Conservation (phyloP, 1,140 invertebrate species). For the Neodiprion fabricii region DNA sequence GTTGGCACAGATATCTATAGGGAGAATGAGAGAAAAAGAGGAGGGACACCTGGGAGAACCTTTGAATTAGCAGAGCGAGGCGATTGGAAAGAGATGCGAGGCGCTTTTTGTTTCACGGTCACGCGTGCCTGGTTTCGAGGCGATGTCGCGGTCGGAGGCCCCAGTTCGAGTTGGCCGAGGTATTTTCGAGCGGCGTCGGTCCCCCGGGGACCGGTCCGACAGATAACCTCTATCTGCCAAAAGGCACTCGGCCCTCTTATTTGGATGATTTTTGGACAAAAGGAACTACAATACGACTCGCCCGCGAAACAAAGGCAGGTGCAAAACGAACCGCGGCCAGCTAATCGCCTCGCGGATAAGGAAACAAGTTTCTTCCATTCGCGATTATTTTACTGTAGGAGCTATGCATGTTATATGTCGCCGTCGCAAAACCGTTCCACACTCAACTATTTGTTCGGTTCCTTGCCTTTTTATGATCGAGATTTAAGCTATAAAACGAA, state of each 20-base stretch:
- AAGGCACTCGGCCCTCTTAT: not conserved
- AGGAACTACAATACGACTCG: not conserved
- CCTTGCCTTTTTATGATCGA: too few species aligned
- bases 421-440: too few species aligned
- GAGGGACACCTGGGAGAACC: not conserved
- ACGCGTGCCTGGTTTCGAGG: not conserved
- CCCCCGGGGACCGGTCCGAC: not conserved
- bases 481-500: too few species aligned
- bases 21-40: not conserved
- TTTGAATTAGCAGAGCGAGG: not conserved
- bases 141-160: not conserved
- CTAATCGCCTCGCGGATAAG: not conserved
- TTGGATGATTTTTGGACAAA: not conserved
- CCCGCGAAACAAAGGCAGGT: not conserved
- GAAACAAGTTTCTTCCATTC: slow-evolving; percentile 5
- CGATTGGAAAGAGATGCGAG: not conserved
- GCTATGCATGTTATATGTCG: too few species aligned
- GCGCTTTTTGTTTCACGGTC: not conserved
- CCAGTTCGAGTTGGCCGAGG: not conserved
- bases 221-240: not conserved
- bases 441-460: too few species aligned
- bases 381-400: too few species aligned
- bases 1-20: too few species aligned
- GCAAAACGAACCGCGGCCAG: not conserved
- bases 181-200: not conserved